Evolutionary conservation across 37 sponge, comb jelly and placozoan species (phyloP).

Genomic region (Crambe crambe): DNA sequence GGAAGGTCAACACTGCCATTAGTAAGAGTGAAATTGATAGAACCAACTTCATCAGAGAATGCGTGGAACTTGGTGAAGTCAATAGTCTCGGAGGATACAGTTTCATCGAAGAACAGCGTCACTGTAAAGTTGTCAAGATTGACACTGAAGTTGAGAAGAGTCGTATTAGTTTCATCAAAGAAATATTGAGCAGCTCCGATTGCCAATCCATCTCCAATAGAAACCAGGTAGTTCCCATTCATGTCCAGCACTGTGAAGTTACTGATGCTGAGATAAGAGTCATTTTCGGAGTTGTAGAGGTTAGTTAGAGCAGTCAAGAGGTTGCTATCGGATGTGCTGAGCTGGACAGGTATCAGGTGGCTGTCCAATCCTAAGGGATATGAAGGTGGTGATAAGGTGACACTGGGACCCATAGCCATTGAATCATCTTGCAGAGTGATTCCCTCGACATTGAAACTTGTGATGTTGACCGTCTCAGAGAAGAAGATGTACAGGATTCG

Average conservation of each 20-base stretch:
- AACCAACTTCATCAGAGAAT: constrained; percentile 65
- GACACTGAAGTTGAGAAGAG: constrained; percentile 81
- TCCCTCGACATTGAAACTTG: constrained; percentile 54
- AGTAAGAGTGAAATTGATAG: constrained; percentile 64
- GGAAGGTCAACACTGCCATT: constrained; percentile 56
- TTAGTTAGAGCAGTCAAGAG: constrained; percentile 65
- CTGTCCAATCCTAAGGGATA: constrained; percentile 13
- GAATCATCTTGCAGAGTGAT: constrained; percentile 76
- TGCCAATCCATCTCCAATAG: constrained; percentile 51
- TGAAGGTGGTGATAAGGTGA: constrained; percentile 42
- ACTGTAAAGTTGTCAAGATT: constrained; percentile 76
- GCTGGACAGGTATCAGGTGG: constrained; percentile 30
- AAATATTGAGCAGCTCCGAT: constrained; percentile 42
- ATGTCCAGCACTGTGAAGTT: constrained; percentile 70
- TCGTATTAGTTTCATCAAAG: constrained; percentile 63
- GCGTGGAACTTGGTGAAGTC: constrained; percentile 70
- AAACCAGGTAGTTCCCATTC: constrained; percentile 74
- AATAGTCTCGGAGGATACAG: constrained; percentile 64
- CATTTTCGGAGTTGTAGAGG: constrained; percentile 65
- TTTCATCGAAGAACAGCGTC: constrained; percentile 79
- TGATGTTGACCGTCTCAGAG: constrained; percentile 87
- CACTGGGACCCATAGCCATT: constrained; percentile 16
- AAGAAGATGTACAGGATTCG: constrained; percentile 70
- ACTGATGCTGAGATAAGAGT: constrained; percentile 72
- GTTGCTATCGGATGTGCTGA: constrained; percentile 74